phyloP scores from a whole-genome alignment of 1,140 invertebrate genomes.

The Eueides isabella region DNA sequence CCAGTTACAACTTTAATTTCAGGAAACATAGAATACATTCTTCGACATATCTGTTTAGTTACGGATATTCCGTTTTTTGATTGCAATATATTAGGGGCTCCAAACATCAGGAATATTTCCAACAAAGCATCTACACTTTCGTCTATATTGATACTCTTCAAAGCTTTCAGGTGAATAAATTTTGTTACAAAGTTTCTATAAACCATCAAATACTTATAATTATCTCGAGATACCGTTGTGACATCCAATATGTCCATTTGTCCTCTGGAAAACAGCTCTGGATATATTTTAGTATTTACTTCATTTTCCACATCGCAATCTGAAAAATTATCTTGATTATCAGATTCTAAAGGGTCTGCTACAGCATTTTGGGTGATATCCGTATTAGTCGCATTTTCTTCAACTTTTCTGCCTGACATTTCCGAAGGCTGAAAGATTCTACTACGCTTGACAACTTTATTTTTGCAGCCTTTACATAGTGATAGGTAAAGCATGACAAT shows the following conservation, averaged over 20 bases:
- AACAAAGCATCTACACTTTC: slow-evolving; percentile 48
- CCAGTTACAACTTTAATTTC: slow-evolving; percentile 53
- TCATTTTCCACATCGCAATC: slow-evolving; percentile 19
- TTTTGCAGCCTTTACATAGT: slow-evolving; percentile 49
- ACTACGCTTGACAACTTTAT: slow-evolving; percentile 26
- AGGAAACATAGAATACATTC: slow-evolving; percentile 45
- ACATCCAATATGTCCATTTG: slow-evolving; percentile 57
- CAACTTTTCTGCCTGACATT: background rate
- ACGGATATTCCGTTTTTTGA: slow-evolving; percentile 56
- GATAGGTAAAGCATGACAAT: slow-evolving; percentile 53
- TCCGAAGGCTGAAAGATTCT: background rate
- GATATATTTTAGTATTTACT: slow-evolving; percentile 34
- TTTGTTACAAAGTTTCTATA: slow-evolving; percentile 56
- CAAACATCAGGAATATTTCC: slow-evolving; percentile 58
- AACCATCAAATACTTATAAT: slow-evolving; percentile 57
- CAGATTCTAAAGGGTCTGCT: slow-evolving; percentile 15
- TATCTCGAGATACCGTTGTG: slow-evolving; percentile 42
- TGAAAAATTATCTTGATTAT: slow-evolving; percentile 2
- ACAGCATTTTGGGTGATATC: background rate
- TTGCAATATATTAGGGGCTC: slow-evolving; percentile 62
- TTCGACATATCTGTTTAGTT: slow-evolving; percentile 50
- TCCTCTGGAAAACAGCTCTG: slow-evolving; percentile 56
- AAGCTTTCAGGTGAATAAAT: slow-evolving; percentile 55
- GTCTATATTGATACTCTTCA: slow-evolving; percentile 48
- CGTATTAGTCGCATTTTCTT: background rate